Percentiles rank a stretch among this genome's conserved stretches.
These are phyloP conservation scores for Oreochromis grahami DNA, from an alignment of 2,797 vertebrate genomes.

Conservation along the genomic window DNA sequence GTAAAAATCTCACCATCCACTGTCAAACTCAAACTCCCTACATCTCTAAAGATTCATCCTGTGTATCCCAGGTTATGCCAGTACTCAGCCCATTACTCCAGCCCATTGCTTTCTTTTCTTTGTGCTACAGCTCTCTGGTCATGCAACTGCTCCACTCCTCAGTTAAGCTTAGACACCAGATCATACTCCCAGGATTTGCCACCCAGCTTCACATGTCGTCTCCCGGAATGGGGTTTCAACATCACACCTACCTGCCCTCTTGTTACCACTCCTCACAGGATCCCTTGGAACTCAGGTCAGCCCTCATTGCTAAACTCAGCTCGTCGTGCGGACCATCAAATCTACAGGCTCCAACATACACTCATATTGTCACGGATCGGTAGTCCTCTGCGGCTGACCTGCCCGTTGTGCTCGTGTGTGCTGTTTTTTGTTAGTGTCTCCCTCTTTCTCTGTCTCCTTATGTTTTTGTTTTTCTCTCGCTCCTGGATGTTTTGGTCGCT, in stretches of 20 bases:
- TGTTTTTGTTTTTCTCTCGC: background rate
- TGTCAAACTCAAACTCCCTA: background rate
- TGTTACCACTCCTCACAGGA: background rate
- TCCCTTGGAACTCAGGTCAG: background rate
- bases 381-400: background rate
- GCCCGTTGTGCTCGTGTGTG: background rate
- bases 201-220: accelerated
- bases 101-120: background rate
- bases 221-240: background rate
- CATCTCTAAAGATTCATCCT: background rate
- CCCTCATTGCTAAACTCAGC: too few species aligned
- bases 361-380: background rate
- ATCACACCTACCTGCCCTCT: background rate
- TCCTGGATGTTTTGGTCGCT: background rate
- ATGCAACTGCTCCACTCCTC: background rate
- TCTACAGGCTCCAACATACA: background rate
- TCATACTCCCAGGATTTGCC: background rate
- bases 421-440: background rate
- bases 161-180: background rate
- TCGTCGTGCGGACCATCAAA: background rate
- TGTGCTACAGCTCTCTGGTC: background rate
- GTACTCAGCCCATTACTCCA: background rate
- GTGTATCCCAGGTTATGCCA: background rate
- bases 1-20: background rate
- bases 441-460: background rate